A percentile compares a stretch with the other conserved stretches of the same genome.
These are phyloP conservation scores for Mus spicilegus DNA, from an alignment of 2,113 vertebrate genomes.

Conservation along the genomic window DNA sequence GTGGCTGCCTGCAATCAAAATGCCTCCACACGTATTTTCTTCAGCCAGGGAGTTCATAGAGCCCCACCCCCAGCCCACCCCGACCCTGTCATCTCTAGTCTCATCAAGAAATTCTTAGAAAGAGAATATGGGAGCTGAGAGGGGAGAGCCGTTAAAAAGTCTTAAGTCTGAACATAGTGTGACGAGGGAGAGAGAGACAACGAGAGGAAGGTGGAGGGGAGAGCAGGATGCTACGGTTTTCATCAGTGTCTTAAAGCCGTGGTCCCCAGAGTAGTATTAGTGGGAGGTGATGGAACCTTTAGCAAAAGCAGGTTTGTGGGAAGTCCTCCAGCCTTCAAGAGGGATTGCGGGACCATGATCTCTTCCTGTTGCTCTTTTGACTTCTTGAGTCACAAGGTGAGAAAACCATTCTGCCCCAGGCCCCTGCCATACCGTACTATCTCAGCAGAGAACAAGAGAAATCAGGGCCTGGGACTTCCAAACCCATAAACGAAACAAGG, in stretches of 20 bases:
- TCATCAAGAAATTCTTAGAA: conserved; percentile 60
- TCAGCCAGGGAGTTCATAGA: not conserved
- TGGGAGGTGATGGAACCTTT: not conserved
- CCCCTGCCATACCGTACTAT: not conserved
- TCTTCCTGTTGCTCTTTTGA: not conserved
- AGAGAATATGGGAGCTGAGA: not conserved
- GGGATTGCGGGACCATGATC: not conserved
- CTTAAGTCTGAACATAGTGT: not conserved
- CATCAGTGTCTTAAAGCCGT: not conserved
- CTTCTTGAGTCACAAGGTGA: not conserved
- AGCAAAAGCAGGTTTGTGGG: not conserved
- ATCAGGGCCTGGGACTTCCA: not conserved
- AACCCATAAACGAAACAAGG: not conserved
- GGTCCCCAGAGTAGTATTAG: not conserved
- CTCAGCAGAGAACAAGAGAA: not conserved
- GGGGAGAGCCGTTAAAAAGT: not conserved
- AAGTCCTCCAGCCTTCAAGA: not conserved
- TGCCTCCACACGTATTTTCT: not conserved
- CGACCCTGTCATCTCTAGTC: not conserved
- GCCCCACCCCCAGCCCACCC: not conserved
- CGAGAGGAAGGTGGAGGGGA: not conserved
- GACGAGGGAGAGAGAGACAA: not conserved
- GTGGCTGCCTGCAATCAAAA: conserved; percentile 29
- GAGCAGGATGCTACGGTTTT: rapidly evolving
- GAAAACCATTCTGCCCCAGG: too few relatives aligned